Conservation (phyloP, 2,888 invertebrate species). For the Xylota segnis region DNA sequence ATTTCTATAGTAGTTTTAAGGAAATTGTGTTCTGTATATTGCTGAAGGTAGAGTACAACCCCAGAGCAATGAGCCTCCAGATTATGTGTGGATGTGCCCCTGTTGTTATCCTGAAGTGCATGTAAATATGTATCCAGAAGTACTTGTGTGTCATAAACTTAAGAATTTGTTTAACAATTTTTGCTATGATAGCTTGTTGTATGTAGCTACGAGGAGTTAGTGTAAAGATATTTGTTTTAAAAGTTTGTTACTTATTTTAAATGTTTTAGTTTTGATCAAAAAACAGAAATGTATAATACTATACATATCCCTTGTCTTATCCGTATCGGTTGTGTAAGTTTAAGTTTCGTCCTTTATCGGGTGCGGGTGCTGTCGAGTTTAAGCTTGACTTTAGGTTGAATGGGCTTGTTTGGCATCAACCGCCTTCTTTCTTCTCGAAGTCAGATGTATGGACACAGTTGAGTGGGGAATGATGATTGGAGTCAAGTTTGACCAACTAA, state of each 20-base stretch:
- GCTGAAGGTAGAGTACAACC: neutral
- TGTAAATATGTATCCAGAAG: conserved; percentile 5
- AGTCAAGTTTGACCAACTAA: too few species aligned
- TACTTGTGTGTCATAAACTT: neutral
- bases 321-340: too few species aligned
- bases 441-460: too few species aligned
- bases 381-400: too few species aligned
- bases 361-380: too few species aligned
- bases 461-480: too few species aligned
- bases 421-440: too few species aligned
- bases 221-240: neutral
- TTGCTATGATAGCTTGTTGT: neutral
- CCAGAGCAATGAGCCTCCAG: conserved; percentile 1
- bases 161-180: neutral
- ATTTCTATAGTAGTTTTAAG: conserved; percentile 12
- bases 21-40: conserved; percentile 3
- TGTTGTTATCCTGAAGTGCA: conserved; percentile 9
- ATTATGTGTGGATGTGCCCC: neutral
- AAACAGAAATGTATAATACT: neutral
- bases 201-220: neutral
- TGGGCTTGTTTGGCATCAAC: too few species aligned
- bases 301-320: neutral
- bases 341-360: too few species aligned
- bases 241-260: neutral
- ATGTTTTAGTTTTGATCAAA: neutral